These are phyloP conservation scores for Origma solitaria DNA, from an alignment of 2,113 vertebrate species.

Conservation along the genomic window DNA sequence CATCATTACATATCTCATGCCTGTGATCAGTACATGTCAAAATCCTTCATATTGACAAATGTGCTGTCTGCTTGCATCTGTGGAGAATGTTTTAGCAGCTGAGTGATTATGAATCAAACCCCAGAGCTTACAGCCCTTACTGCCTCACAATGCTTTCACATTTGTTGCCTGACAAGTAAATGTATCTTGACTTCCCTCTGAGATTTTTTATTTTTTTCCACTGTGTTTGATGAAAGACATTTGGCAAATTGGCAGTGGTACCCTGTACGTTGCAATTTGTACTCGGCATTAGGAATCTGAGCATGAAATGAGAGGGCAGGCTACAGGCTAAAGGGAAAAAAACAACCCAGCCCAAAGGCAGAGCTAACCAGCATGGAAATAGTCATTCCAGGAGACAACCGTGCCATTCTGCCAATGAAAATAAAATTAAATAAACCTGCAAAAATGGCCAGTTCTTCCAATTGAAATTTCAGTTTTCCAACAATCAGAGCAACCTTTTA, in stretches of 20 bases:
- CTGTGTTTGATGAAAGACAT: constrained; percentile 87
- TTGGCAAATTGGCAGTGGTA: constrained; percentile 91
- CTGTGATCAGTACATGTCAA: constrained; percentile 97
- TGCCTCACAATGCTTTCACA: constrained; percentile 74
- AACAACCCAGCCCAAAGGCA: neutral
- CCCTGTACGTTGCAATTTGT: constrained; percentile 83
- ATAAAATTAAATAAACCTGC: neutral
- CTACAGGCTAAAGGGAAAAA: constrained; percentile 55
- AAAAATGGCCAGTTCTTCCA: neutral
- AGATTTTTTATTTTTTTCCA: constrained; percentile 66
- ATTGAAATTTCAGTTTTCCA: neutral
- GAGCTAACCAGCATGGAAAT: constrained; percentile 49
- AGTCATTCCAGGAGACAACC: constrained; percentile 46
- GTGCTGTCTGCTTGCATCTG: constrained; percentile 98
- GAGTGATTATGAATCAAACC: constrained; percentile 99
- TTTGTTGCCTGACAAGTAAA: constrained; percentile 84
- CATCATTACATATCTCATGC: constrained; percentile 96
- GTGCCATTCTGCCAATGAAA: neutral
- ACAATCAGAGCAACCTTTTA: neutral
- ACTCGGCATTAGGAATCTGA: constrained; percentile 72
- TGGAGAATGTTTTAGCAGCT: constrained; percentile 98
- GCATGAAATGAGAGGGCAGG: constrained; percentile 75
- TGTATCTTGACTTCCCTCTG: constrained; percentile 85
- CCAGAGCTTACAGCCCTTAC: constrained; percentile 74
- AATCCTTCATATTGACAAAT: constrained; percentile 99